These are phyloP conservation scores for Andrena haemorrhoa DNA, from an alignment of 2,888 invertebrate species.

Conservation along the genomic window DNA sequence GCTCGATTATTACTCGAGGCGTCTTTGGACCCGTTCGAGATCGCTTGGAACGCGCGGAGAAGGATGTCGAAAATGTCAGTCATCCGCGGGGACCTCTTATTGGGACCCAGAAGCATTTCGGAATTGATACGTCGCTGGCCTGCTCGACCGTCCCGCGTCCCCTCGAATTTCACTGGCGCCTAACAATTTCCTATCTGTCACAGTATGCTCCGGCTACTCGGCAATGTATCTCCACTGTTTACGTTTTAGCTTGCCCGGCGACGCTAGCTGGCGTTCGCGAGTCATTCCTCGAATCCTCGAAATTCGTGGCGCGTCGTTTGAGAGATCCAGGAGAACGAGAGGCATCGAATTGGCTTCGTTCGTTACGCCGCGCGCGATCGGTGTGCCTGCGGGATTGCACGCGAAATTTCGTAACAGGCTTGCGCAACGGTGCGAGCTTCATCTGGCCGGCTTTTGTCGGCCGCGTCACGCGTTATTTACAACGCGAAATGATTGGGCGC, in stretches of 20 bases:
- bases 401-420: conserved; percentile 2
- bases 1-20: conserved; percentile 68
- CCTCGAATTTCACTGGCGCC: background rate
- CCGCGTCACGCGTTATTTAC: conserved; percentile 23
- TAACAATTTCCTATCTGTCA: background rate
- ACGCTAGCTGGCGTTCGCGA: background rate
- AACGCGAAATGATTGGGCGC: conserved; percentile 42
- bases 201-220: background rate
- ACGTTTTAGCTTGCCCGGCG: background rate
- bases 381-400: background rate
- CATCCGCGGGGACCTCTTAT: conserved; percentile 32
- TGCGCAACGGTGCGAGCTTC: conserved; percentile 2
- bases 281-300: background rate
- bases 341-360: background rate
- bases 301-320: background rate
- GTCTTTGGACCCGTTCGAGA: conserved; percentile 61
- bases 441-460: conserved; percentile 26
- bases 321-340: background rate
- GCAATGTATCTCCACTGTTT: background rate
- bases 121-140: conserved; percentile 21
- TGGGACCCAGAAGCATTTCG: conserved; percentile 11
- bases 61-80: conserved; percentile 70
- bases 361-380: background rate
- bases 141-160: background rate
- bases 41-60: conserved; percentile 67